These are phyloP conservation scores for Neodiprion pinetum DNA, from an alignment of 1,140 invertebrate genomes.

Conservation along the genomic window DNA sequence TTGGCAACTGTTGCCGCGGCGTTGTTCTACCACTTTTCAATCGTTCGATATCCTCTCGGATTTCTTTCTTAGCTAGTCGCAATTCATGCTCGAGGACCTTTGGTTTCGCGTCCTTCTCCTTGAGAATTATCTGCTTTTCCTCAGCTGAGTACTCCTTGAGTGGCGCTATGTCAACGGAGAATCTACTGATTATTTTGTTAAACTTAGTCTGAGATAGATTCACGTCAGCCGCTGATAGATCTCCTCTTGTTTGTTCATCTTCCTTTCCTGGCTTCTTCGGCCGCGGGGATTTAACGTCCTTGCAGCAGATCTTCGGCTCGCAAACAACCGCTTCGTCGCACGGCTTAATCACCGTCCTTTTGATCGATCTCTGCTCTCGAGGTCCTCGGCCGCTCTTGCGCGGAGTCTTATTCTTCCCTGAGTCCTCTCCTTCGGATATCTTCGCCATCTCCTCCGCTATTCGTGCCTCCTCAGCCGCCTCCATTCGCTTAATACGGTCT, in stretches of 20 bases:
- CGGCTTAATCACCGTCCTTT: constrained; percentile 16
- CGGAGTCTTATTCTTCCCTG: constrained; percentile 12
- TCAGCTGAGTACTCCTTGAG: background rate
- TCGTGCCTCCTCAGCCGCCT: background rate
- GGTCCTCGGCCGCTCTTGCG: background rate
- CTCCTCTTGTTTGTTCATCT: background rate
- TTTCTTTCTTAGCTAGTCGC: background rate
- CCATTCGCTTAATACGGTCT: background rate
- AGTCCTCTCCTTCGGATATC: background rate
- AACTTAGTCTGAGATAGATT: background rate
- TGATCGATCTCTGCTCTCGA: constrained; percentile 6
- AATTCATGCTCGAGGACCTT: background rate
- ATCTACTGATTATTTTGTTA: background rate
- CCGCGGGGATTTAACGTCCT: constrained; percentile 4
- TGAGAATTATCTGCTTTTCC: constrained; percentile 21
- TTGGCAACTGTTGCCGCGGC: background rate
- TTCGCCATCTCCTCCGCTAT: constrained; percentile 10
- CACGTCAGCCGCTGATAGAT: background rate
- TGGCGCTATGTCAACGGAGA: background rate
- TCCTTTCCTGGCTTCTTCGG: background rate
- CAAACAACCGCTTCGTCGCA: constrained; percentile 26
- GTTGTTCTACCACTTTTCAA: background rate
- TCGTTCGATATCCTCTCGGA: background rate
- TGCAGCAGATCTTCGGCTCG: constrained; percentile 37
- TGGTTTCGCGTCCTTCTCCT: constrained; percentile 29